These are phyloP conservation scores for Crotalus horridus DNA, from an alignment of 2,113 vertebrate genomes.

Conservation along the genomic window DNA sequence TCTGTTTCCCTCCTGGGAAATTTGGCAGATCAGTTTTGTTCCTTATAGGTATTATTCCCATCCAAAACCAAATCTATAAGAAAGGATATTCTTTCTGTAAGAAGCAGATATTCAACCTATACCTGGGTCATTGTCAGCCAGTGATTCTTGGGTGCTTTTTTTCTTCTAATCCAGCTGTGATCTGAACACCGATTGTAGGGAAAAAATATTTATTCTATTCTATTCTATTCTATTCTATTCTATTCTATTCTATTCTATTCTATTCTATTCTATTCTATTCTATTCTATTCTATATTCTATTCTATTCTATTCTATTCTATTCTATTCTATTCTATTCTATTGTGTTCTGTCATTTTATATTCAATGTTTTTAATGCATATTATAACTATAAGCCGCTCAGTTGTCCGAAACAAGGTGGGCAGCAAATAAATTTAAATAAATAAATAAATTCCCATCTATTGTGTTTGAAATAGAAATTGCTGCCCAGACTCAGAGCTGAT, in stretches of 20 bases:
- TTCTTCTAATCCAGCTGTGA: neutral
- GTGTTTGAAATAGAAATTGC: neutral
- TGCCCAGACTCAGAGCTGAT: neutral
- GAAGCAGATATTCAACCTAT: constrained; percentile 10
- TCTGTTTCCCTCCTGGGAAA: neutral
- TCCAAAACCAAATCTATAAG: neutral
- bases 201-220: neutral
- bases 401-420: neutral
- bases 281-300: no score
- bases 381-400: neutral
- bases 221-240: no score
- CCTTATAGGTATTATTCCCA: neutral
- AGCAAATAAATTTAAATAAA: no score
- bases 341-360: neutral
- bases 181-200: neutral
- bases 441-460: neutral
- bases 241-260: neutral
- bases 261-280: neutral
- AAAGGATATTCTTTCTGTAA: neutral
- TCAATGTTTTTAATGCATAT: neutral
- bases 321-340: no score
- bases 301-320: neutral
- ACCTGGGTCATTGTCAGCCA: neutral
- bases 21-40: neutral
- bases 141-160: neutral